phyloP scores from a whole-genome alignment of 1,140 invertebrate genomes.

The Homarus americanus region DNA sequence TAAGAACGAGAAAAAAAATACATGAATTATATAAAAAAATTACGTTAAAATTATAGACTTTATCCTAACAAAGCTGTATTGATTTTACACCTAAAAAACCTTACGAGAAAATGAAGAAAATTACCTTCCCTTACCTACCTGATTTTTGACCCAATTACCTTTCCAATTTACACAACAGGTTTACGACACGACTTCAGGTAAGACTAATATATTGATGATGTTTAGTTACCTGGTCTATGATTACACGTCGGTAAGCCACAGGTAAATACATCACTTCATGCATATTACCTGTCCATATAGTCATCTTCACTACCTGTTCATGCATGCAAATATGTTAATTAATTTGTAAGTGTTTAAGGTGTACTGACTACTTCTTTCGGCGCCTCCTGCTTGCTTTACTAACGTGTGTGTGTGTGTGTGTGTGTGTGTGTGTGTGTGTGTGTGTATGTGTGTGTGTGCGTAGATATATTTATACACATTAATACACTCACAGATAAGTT shows the following conservation, averaged over 20 bases:
- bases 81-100: too few relatives aligned
- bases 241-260: not conserved
- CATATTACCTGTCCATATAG: not conserved
- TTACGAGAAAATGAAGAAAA: too few relatives aligned
- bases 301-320: not conserved
- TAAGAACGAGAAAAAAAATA: too few relatives aligned
- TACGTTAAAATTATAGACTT: too few relatives aligned
- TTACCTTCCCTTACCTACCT: too few relatives aligned
- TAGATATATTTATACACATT: not conserved
- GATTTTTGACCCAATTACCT: not conserved
- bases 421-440: conserved; percentile 24
- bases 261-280: not conserved
- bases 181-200: not conserved
- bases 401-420: not conserved
- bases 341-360: not conserved
- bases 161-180: not conserved
- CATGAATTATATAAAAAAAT: too few relatives aligned
- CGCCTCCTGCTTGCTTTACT: too few relatives aligned
- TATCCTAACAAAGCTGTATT: too few relatives aligned
- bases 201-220: not conserved
- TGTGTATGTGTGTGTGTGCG: not conserved
- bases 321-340: not conserved
- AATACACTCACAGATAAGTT: conserved; percentile 7
- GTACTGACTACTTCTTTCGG: not conserved
- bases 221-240: not conserved